Percentiles rank a stretch among this genome's conserved stretches.
phyloP scores from a whole-genome alignment of 2,888 invertebrate genomes.

The Pachliopta kotzebuea region DNA sequence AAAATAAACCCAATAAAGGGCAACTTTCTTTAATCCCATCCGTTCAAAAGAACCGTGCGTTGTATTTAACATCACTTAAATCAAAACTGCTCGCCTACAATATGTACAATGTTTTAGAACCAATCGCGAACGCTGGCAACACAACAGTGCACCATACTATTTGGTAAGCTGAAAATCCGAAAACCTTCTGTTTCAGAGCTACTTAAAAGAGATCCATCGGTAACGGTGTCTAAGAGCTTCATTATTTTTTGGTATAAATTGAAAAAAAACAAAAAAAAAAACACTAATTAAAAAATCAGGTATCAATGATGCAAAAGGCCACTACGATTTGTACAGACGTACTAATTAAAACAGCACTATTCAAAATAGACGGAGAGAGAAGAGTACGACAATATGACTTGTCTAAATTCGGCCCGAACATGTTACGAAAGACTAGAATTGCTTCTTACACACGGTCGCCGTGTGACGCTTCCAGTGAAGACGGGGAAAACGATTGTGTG shows the following conservation, averaged over 20 bases:
- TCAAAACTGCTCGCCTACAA: slow-evolving; percentile 48
- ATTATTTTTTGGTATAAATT: slow-evolving; percentile 78
- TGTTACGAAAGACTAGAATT: slow-evolving; percentile 67
- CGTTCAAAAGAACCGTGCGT: slow-evolving; percentile 46
- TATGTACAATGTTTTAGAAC: slow-evolving; percentile 69
- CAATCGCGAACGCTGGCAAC: slow-evolving; percentile 61
- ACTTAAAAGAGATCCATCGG: slow-evolving; percentile 76
- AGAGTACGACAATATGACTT: slow-evolving; percentile 31
- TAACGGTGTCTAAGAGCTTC: slow-evolving; percentile 76
- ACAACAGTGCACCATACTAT: slow-evolving; percentile 53
- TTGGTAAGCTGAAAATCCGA: slow-evolving; percentile 64
- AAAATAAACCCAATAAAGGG: slow-evolving; percentile 58
- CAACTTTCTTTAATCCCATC: slow-evolving; percentile 45
- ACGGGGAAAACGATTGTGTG: slow-evolving; percentile 44
- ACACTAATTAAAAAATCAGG: slow-evolving; percentile 62
- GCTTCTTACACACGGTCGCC: slow-evolving; percentile 51
- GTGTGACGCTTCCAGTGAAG: slow-evolving; percentile 37
- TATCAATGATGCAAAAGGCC: slow-evolving; percentile 61
- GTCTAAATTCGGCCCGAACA: slow-evolving; percentile 40
- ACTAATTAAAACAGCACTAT: slow-evolving; percentile 38
- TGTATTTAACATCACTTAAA: slow-evolving; percentile 44
- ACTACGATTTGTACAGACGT: slow-evolving; percentile 40
- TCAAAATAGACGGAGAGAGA: slow-evolving; percentile 34
- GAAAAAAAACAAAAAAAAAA: slow-evolving; percentile 55
- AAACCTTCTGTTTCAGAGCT: slow-evolving; percentile 57